Percentiles rank a stretch among this genome's conserved stretches.
Conservation (phyloP, 2,797 vertebrate species). For the Mormyrops boulengeri region DNA sequence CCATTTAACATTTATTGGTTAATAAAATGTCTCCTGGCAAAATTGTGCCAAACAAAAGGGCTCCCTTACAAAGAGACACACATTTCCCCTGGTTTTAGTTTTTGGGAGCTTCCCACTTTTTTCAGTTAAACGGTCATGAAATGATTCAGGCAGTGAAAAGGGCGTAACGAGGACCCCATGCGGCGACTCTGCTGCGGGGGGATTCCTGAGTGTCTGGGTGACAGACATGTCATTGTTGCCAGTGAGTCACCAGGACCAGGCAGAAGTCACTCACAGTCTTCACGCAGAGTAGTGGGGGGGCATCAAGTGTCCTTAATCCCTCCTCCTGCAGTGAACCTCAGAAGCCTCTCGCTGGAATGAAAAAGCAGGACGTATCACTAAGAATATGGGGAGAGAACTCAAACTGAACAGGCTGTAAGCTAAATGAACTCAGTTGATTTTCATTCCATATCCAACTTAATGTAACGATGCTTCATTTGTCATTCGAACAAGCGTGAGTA, state of each 20-base stretch:
- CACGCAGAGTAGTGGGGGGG: background rate
- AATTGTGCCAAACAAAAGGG: background rate
- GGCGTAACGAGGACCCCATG: background rate
- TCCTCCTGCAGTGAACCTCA: background rate
- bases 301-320: background rate
- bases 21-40: background rate
- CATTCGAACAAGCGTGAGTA: background rate
- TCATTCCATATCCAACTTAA: background rate
- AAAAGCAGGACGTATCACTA: background rate
- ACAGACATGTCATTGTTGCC: background rate
- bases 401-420: background rate
- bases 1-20: background rate
- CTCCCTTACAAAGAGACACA: background rate
- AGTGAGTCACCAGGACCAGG: background rate
- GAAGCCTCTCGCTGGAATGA: background rate
- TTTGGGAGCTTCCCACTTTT: background rate
- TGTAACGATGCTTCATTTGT: background rate
- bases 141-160: background rate
- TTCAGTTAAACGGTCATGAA: background rate
- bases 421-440: background rate
- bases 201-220: background rate
- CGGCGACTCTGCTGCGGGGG: background rate
- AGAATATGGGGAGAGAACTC: background rate
- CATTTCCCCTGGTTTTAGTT: background rate
- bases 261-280: background rate